Base-by-base conservation (phyloP, 2,888 invertebrate genomes). In the Perdita meconis region DNA sequence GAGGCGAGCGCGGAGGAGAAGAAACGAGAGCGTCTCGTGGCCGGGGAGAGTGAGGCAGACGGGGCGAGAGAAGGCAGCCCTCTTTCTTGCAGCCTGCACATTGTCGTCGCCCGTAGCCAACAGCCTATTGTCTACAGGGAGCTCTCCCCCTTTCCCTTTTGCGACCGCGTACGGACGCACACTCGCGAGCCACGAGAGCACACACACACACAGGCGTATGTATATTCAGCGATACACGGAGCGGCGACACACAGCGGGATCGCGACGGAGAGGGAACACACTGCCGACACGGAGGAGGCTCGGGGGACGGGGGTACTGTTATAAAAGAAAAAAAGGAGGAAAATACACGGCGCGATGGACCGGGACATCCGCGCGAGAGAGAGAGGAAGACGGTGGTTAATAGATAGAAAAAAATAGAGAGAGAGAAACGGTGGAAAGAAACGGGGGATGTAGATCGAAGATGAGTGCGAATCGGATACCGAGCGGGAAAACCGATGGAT, bases 61-160 rank as follows among this genome's bases (percentile, higher is more conserved):
- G 76, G 30, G 44, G 36, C 26, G 30, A 6, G 30, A 6, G 55
- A 44, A 44, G 47, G 34, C 51, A 51, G 63, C 51, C 47, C 67
- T 80, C 69, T 66, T 72, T 69, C 66, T 66, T 50, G 68, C 73
- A 73, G 61, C 73, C 78, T 63, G 79, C 83, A 82, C 87, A 89
- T 90, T 89, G 88, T 88, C 87, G 88, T 89, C 88, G 87, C 86
- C 87, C 87, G 88, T 89, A 89, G 88, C 88, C 89, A 89, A 89
- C 88, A 84, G 87, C 82, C 89, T 88, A 89, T 90, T 90, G 89
- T 89, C 86, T 89, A 84, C 81, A 50, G 69, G 67, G 73, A 53
- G 82, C 75, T 82, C 76, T 65, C 67, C 67, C 82, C 81, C 76
- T 75, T 82, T 81, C 81, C 82, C 84, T 85, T 82, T 82, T 84